Conservation (phyloP, 2,797 vertebrate species). For the Characodon lateralis region DNA sequence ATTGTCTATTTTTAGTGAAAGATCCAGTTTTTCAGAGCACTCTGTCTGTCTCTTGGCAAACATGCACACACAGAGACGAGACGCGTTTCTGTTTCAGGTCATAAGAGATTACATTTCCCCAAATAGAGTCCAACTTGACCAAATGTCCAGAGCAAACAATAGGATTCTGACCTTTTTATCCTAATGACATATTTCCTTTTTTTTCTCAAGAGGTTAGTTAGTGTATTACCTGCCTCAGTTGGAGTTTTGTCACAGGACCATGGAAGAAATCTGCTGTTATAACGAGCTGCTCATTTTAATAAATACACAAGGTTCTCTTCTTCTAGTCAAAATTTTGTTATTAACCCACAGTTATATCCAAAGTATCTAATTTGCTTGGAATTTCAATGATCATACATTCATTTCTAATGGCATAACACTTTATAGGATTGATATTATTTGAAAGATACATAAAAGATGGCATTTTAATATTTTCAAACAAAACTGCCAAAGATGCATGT, state of each 20-base stretch:
- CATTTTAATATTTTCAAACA: no score
- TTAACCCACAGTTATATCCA: background rate
- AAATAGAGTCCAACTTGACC: slow-evolving; percentile 41
- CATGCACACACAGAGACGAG: slow-evolving; percentile 12
- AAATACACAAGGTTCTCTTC: background rate
- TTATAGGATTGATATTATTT: background rate
- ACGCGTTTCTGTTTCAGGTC: slow-evolving; percentile 58
- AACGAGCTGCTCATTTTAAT: background rate
- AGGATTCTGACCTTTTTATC: slow-evolving; percentile 50
- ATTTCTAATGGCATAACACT: background rate
- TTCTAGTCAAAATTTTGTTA: background rate
- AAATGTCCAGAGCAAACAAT: slow-evolving; percentile 46
- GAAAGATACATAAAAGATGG: background rate
- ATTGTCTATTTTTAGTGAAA: slow-evolving; percentile 61
- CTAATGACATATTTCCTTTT: slow-evolving; percentile 5
- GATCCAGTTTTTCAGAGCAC: slow-evolving; percentile 56
- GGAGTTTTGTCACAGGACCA: background rate
- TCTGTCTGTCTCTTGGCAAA: slow-evolving; percentile 14
- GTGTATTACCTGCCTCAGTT: background rate
- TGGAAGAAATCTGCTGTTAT: background rate
- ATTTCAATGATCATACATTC: background rate
- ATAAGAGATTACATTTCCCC: slow-evolving; percentile 35
- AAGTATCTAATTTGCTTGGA: background rate
- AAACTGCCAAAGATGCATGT: background rate
- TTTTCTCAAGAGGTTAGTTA: background rate